phyloP scores from a whole-genome alignment of 2,888 invertebrate genomes.

The Drosophila neutralis region DNA sequence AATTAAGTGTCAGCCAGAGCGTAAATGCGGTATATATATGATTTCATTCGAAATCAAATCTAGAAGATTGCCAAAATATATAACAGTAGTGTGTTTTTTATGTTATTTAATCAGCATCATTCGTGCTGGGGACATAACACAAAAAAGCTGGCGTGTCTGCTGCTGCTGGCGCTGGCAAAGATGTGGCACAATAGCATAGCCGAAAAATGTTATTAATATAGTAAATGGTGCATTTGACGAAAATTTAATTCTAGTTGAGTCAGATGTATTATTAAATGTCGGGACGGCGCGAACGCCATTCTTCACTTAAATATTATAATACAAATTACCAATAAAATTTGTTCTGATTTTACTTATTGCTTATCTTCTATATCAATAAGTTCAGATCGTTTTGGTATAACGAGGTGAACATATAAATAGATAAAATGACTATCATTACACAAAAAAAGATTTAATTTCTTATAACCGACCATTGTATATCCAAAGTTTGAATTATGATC shows the following conservation, averaged over 20 bases:
- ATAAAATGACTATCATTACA: not conserved
- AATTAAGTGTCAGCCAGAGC: slow-evolving; percentile 38
- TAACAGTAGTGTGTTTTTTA: not conserved
- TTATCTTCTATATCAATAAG: not conserved
- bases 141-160: no score
- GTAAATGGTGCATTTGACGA: not conserved
- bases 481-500: not conserved
- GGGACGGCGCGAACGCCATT: slow-evolving; percentile 88
- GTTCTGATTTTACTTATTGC: not conserved
- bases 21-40: slow-evolving; percentile 21
- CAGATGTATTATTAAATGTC: slow-evolving; percentile 66
- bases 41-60: slow-evolving; percentile 2
- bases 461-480: not conserved
- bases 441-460: not conserved
- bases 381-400: not conserved
- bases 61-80: not conserved
- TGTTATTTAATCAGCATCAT: no score
- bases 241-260: no score
- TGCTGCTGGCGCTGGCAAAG: no score
- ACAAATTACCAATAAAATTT: not conserved
- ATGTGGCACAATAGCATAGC: no score
- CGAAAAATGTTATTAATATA: no score
- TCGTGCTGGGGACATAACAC: no score
- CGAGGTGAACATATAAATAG: not conserved
- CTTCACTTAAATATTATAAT: not conserved